Evolutionary conservation across 2,888 invertebrate genomes (phyloP).

Genomic region (Idaea dimidiata): DNA sequence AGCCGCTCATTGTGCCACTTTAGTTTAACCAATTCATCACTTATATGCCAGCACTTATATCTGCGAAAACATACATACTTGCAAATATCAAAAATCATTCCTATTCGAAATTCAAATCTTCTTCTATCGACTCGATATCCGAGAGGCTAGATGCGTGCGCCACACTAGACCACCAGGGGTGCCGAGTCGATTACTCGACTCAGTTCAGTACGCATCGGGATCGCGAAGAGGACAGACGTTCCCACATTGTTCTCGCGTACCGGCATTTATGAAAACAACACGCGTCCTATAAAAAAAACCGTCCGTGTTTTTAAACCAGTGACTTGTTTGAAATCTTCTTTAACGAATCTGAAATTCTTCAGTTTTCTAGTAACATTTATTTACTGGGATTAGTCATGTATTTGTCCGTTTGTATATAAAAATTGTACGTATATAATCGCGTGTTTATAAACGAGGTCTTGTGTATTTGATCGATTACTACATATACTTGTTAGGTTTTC

Average conservation of each 20-base stretch:
- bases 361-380: slow-evolving; percentile 30
- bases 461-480: slow-evolving; percentile 50
- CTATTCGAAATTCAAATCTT: not conserved
- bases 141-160: slow-evolving; percentile 60
- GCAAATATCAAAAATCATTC: not conserved
- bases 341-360: slow-evolving; percentile 21
- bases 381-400: slow-evolving; percentile 21
- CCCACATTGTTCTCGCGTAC: slow-evolving; percentile 32
- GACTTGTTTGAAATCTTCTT: slow-evolving; percentile 5
- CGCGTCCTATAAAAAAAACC: slow-evolving; percentile 55
- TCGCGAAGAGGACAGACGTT: slow-evolving; percentile 46
- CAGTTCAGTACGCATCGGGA: slow-evolving; percentile 66
- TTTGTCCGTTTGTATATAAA: slow-evolving; percentile 23
- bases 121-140: slow-evolving; percentile 61
- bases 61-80: not conserved
- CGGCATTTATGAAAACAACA: slow-evolving; percentile 53
- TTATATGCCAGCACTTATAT: not conserved
- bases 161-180: slow-evolving; percentile 50
- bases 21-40: too few species aligned
- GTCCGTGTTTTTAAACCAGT: slow-evolving; percentile 42
- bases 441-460: slow-evolving; percentile 49
- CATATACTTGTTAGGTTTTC: slow-evolving; percentile 29
- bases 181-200: slow-evolving; percentile 45
- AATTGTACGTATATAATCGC: slow-evolving; percentile 34
- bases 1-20: too few species aligned